Conservation (phyloP, 2,888 invertebrate genomes). For the Malthinus flaveolus region DNA sequence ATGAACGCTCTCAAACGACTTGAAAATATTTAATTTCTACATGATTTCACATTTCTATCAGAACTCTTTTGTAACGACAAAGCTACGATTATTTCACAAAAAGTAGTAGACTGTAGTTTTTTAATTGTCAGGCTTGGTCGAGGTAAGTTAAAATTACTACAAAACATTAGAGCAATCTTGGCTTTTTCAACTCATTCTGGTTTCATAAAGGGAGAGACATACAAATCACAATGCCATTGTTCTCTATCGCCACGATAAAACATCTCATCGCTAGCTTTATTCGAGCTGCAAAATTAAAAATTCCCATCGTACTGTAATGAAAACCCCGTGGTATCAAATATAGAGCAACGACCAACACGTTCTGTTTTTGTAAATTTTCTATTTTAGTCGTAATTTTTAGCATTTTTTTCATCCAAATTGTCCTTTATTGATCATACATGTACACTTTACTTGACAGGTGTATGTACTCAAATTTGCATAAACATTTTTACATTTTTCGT, state of each 20-base stretch:
- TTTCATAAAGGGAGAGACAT: slow-evolving; percentile 23
- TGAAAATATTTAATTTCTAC: too few species aligned
- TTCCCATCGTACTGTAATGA: slow-evolving; percentile 36
- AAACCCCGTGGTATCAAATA: slow-evolving; percentile 28
- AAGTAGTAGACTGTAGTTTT: slow-evolving; percentile 7
- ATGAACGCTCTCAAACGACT: too few species aligned
- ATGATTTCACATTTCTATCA: background rate
- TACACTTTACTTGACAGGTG: background rate
- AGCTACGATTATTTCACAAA: too few species aligned
- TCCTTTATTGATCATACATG: background rate
- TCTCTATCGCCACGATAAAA: slow-evolving; percentile 32
- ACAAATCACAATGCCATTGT: slow-evolving; percentile 31
- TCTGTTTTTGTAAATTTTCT: slow-evolving; percentile 22
- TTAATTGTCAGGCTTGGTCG: slow-evolving; percentile 21
- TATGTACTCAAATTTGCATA: background rate
- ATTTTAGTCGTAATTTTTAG: slow-evolving; percentile 8
- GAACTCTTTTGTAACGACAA: too few species aligned
- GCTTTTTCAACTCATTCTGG: slow-evolving; percentile 19
- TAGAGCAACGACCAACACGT: slow-evolving; percentile 15
- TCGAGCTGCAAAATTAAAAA: slow-evolving; percentile 39
- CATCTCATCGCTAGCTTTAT: slow-evolving; percentile 34
- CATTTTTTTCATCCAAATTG: background rate
- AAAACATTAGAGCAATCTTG: slow-evolving; percentile 20
- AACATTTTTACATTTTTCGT: background rate
- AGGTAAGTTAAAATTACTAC: slow-evolving; percentile 22